phyloP scores from a whole-genome alignment of 2,113 vertebrate species.

The Tenebrosternarchus preto region DNA sequence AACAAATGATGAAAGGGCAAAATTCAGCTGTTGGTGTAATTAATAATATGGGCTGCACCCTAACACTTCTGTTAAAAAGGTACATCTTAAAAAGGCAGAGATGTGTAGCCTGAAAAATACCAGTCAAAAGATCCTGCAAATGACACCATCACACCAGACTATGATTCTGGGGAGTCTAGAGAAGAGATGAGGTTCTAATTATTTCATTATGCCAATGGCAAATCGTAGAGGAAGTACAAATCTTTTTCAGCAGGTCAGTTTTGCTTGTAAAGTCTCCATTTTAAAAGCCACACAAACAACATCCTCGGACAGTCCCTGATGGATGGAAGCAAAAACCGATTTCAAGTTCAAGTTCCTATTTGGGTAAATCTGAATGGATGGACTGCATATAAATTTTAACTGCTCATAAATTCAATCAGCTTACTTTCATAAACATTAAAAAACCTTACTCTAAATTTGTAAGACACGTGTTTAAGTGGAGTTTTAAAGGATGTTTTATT shows the following conservation, averaged over 20 bases:
- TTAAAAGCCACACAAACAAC: slow-evolving; percentile 23
- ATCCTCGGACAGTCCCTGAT: background rate
- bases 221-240: slow-evolving; percentile 2
- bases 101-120: background rate
- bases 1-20: background rate
- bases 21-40: background rate
- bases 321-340: background rate
- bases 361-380: background rate
- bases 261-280: slow-evolving; percentile 18
- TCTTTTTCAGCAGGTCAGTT: background rate
- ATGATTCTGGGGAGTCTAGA: background rate
- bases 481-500: background rate
- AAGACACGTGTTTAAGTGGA: background rate
- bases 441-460: background rate
- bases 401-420: too few relatives aligned
- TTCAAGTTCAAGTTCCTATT: background rate
- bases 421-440: too few relatives aligned
- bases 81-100: background rate
- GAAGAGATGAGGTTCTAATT: background rate
- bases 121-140: slow-evolving; percentile 1
- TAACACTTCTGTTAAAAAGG: background rate
- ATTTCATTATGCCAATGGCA: background rate
- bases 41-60: background rate
- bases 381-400: slow-evolving; percentile 9
- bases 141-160: background rate